Evolutionary conservation across 2,797 vertebrate species (phyloP), one percentile per base, ranked within the genome.

Genomic region (Gorsachius magnificus): DNA sequence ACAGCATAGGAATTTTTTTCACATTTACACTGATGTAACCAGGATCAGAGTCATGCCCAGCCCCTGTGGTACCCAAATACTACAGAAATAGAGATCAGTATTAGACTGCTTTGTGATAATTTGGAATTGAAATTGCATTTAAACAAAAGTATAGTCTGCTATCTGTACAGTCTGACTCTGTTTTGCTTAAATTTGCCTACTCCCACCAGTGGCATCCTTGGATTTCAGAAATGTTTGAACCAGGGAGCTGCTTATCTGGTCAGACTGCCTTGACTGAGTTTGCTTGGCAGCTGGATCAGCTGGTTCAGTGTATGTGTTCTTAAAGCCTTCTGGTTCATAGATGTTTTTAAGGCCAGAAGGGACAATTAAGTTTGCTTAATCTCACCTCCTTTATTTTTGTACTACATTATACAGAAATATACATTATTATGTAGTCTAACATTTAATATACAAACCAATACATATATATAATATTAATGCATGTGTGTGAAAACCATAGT

Each of bases 141-240:
- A 53, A 77, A 48, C 18, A 50, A 9, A 90, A 83, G 19, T 36
- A 19, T 5, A 1, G 0, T 28, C 35, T 68, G 36, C 11, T 76
- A 0, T 57, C 48, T 0, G 0, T 20, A 5, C 13, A 36, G 35
- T 12, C 17, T 74, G 87, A 12, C 26, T 45, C 50, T 50, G 13
- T 38, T 82, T 58, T 77, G 24, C 36, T 81, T 56, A 61, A 50
- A 57, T 3, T 51, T 48, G 5, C 81, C 69, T 79, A 1, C 48
- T 69, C 1, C n/a, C 43, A 53, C 16, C 53, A 45, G 31, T 53
- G 48, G 15, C 50, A 57, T 35, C 24, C n/a, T 56, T 53, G 6
- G 22, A 41, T 58, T 60, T 56, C 22, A 19, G 5, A 1, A 21
- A 7, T 0, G 1, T 45, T 80, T 50, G 29, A 71, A 24, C 9